Base-by-base conservation (phyloP, 2,888 invertebrate genomes). In the Gortyna flavago region DNA sequence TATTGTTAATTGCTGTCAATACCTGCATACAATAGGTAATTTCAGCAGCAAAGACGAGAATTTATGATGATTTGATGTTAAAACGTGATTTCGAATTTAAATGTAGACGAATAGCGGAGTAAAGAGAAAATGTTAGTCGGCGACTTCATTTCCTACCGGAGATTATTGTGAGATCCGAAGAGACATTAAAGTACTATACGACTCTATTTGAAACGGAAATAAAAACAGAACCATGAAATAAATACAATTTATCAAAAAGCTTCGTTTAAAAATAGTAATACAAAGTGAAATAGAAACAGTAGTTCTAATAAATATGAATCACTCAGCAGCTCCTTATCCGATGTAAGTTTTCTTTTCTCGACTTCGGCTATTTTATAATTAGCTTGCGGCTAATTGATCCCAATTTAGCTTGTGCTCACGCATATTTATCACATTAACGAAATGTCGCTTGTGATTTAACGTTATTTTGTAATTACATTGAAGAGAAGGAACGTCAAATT, bases 301-400 rank as follows among this genome's bases (percentile, higher is more conserved):
- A 54, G 48, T 84, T 81, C 77, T 88, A 90, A 91, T 89, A 89
- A 88, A 85, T 85, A 86, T 90, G 84, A 91, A 92, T 92, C 92
- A 86, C 83, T 92, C 91, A 87, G 82, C 92, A 88, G 85, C 85
- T 90, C 89, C 90, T 88, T 88, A 88, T 82, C 79, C 78, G 77
- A 85, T 87, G 82, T 82, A 84, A 86, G 87, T 88, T 88, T 87
- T 88, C 84, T 87, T 88, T 86, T 85, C 80, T 89, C 87, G 80
- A 85, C 85, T 91, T 91, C 79, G 88, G 84, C 88, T 80, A 84
- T 87, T 89, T 91, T 93, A 93, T 90, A 91, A 92, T 92, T 92
- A 93, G 89, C 89, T 88, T 84, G 71, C 78, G 72, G 77, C 90
- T 93, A 93, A 93, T 93, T 93, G 92, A 91, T 91, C 91, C 89